These are phyloP conservation scores for Esox masquinongy DNA, from an alignment of 2,797 vertebrate species.

Conservation along the genomic window DNA sequence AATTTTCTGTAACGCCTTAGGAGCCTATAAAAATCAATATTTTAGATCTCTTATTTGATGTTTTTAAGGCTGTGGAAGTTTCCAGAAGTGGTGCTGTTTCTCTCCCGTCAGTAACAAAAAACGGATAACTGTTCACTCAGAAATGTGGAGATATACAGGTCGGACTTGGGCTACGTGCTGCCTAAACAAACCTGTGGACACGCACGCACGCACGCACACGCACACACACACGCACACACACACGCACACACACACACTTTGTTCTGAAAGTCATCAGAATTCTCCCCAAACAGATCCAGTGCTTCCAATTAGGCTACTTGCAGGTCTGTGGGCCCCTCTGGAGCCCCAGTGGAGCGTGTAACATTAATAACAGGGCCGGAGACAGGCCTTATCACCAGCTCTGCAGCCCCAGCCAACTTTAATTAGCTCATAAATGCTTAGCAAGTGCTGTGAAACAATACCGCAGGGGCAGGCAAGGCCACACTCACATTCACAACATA, in stretches of 20 bases:
- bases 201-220: conserved; percentile 13
- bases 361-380: conserved; percentile 22
- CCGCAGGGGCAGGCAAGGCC: conserved; percentile 19
- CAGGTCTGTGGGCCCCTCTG: conserved; percentile 20
- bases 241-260: background rate
- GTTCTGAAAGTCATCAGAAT: conserved; percentile 12
- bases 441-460: conserved; percentile 54
- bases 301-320: conserved; percentile 13
- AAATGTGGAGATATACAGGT: conserved; percentile 22
- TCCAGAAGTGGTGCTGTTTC: conserved; percentile 37
- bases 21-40: background rate
- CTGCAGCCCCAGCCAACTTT: conserved; percentile 45
- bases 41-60: conserved; percentile 49
- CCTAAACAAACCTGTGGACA: background rate
- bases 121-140: conserved; percentile 28
- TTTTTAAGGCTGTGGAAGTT: conserved; percentile 52
- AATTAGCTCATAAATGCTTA: conserved; percentile 71
- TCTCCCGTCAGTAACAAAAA: conserved; percentile 22
- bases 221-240: background rate
- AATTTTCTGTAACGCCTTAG: background rate
- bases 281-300: conserved; percentile 18
- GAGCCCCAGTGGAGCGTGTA: conserved; percentile 13
- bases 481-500: conserved; percentile 4
- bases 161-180: conserved; percentile 22
- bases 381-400: conserved; percentile 27